Conservation (phyloP, 2,113 vertebrate species). For the Halichoerus grypus region DNA sequence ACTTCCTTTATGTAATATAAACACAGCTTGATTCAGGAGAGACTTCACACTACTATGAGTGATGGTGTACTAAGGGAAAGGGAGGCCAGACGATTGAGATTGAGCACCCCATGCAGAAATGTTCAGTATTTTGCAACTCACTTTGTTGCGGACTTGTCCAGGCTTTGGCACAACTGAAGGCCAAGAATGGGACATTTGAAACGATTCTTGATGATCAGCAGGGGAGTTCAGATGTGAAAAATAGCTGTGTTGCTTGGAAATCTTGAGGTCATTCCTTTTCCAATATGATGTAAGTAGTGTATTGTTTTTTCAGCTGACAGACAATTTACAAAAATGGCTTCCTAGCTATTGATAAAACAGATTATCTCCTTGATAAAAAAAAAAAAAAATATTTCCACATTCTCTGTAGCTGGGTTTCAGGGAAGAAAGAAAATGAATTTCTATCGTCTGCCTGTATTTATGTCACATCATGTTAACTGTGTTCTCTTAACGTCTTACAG, state of each 20-base stretch:
- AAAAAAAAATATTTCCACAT: not conserved
- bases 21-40: not conserved
- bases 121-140: not conserved
- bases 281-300: conserved; percentile 66
- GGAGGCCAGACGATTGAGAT: not conserved
- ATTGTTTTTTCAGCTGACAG: conserved; percentile 84
- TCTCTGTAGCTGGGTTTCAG: not conserved
- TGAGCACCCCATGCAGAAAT: not conserved
- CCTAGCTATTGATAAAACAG: conserved; percentile 81
- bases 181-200: conserved; percentile 59
- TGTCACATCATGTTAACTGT: not conserved
- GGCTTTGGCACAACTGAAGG: not conserved
- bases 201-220: conserved; percentile 17
- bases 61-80: not conserved
- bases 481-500: not conserved
- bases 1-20: not conserved
- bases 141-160: not conserved
- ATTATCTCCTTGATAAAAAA: conserved; percentile 49
- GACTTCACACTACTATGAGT: not conserved
- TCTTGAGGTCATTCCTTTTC: conserved; percentile 53
- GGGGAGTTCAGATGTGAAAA: conserved; percentile 67
- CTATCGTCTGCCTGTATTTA: not conserved
- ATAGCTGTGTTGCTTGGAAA: conserved; percentile 40
- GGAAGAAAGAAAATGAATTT: conserved; percentile 47
- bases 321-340: conserved; percentile 75